phyloP scores from a whole-genome alignment of 2,113 vertebrate species.

The Perognathus longimembris region DNA sequence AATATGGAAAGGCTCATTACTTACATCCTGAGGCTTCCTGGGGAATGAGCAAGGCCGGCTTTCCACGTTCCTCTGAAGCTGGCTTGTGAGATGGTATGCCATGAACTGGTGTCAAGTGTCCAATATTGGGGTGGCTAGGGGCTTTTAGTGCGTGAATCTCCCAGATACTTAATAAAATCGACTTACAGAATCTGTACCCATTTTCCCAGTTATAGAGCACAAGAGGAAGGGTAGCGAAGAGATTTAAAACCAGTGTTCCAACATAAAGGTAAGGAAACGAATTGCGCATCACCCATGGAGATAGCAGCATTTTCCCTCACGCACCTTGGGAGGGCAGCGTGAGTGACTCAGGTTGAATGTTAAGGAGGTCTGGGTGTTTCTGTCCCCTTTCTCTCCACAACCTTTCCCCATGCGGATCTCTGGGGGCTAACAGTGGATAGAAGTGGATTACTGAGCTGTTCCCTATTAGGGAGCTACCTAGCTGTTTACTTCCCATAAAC shows the following conservation, averaged over 20 bases:
- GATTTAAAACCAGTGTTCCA: neutral
- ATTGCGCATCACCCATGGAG: neutral
- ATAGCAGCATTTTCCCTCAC: rapidly evolving
- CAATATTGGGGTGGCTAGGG: neutral
- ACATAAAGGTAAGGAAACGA: neutral
- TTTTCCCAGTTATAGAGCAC: neutral
- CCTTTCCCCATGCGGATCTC: neutral
- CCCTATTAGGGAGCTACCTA: neutral
- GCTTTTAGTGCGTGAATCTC: neutral
- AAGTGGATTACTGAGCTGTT: neutral
- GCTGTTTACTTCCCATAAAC: neutral
- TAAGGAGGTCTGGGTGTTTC: neutral
- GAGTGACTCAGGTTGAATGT: neutral
- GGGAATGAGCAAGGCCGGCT: neutral
- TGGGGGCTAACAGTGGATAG: neutral
- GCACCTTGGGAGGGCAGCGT: neutral
- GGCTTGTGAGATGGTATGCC: neutral
- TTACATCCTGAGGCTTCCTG: neutral
- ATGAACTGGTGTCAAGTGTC: neutral
- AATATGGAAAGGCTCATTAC: neutral
- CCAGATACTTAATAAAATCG: neutral
- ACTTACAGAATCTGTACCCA: neutral
- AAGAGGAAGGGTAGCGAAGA: neutral
- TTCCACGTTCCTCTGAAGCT: neutral
- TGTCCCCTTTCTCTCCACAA: neutral